Evolutionary conservation across 2,888 invertebrate species (phyloP).

Genomic region (Mythimna pallens): DNA sequence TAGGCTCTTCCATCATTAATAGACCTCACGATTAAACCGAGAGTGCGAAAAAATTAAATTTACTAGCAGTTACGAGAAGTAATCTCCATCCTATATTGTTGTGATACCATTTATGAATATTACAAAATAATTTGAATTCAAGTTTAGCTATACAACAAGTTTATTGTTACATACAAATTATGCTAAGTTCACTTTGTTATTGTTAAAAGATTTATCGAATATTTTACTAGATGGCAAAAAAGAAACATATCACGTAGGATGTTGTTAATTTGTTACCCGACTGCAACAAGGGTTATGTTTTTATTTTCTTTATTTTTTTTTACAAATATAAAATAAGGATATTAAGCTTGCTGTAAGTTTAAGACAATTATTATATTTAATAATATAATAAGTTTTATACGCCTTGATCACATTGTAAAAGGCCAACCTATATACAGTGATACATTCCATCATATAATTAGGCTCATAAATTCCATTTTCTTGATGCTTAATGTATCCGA

Average conservation of each 20-base stretch:
- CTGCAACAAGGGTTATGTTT: too few relatives aligned
- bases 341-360: constrained; percentile 21
- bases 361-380: constrained; percentile 20
- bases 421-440: not conserved
- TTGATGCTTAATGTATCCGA: constrained; percentile 5
- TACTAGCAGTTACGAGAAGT: constrained; percentile 1
- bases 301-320: constrained; percentile 15
- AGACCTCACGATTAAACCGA: not conserved
- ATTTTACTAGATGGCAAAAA: not conserved
- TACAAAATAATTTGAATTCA: constrained; percentile 7
- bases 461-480: not conserved
- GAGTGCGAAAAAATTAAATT: not conserved
- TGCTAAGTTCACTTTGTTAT: not conserved
- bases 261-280: constrained; percentile 10
- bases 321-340: constrained; percentile 18
- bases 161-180: not conserved
- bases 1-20: constrained; percentile 98
- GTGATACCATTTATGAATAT: not conserved
- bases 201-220: not conserved
- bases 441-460: constrained; percentile 31
- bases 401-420: constrained; percentile 3
- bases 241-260: not conserved
- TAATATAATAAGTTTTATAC: not conserved
- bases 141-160: not conserved
- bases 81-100: constrained; percentile 37